These are phyloP conservation scores for Ochropleura leucogaster DNA, from an alignment of 2,888 invertebrate genomes.

Conservation along the genomic window DNA sequence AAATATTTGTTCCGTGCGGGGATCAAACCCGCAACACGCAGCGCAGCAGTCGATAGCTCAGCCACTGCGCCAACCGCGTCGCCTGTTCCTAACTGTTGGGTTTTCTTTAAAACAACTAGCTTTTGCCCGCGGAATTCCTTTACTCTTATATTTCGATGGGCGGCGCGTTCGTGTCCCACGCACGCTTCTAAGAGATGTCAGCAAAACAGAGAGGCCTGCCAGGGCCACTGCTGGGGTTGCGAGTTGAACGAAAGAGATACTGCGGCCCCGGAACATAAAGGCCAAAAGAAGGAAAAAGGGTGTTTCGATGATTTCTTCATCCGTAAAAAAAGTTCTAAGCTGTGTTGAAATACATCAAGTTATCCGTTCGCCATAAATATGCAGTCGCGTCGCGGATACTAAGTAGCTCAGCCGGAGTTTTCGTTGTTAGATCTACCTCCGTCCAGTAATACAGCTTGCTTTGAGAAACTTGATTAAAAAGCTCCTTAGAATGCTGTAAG, in stretches of 20 bases:
- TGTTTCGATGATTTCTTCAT: too few species aligned
- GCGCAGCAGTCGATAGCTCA: too few species aligned
- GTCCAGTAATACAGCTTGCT: background rate
- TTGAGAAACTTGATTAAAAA: conserved; percentile 32
- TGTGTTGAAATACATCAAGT: background rate
- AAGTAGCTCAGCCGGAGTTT: conserved; percentile 33
- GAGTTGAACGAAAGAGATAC: too few species aligned
- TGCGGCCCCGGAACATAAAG: too few species aligned
- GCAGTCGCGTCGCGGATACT: conserved; percentile 14
- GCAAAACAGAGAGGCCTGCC: too few species aligned
- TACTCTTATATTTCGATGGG: background rate
- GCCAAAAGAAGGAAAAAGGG: too few species aligned
- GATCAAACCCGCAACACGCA: too few species aligned
- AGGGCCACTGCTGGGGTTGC: too few species aligned
- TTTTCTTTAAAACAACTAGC: background rate
- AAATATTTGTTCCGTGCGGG: too few species aligned
- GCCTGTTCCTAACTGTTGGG: background rate
- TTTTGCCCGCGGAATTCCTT: background rate
- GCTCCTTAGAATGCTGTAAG: background rate
- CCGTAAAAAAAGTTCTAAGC: background rate
- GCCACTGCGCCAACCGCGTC: too few species aligned
- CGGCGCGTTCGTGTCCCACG: too few species aligned
- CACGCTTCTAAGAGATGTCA: too few species aligned
- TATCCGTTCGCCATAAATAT: conserved; percentile 28
- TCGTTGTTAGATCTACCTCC: background rate